Percentiles rank a stretch among this genome's conserved stretches.
phyloP scores from a whole-genome alignment of 2,797 vertebrate genomes.

The Gymnothorax javanicus region DNA sequence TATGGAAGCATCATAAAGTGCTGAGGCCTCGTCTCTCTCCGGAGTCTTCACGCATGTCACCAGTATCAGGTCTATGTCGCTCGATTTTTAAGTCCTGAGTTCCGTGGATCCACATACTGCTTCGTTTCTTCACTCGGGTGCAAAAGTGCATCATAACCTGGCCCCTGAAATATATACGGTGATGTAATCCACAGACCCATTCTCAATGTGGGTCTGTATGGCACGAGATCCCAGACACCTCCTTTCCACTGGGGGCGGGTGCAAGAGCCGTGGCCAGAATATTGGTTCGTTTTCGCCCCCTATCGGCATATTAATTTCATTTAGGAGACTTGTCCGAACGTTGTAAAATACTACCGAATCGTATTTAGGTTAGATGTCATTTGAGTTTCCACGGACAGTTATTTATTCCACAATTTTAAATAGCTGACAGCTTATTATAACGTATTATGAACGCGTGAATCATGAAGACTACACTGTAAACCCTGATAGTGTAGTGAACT shows the following conservation, averaged over 20 bases:
- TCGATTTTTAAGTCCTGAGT: constrained; percentile 47
- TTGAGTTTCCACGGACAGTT: too few species aligned
- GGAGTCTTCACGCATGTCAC: constrained; percentile 29
- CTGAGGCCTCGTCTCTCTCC: constrained; percentile 18
- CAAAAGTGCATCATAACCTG: constrained; percentile 49
- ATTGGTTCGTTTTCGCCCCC: constrained; percentile 60
- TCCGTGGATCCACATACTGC: constrained; percentile 59
- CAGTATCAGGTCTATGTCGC: constrained; percentile 40
- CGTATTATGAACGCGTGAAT: too few species aligned
- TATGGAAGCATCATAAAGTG: constrained; percentile 49
- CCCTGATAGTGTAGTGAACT: too few species aligned
- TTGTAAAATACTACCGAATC: background rate
- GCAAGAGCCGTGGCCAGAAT: constrained; percentile 9
- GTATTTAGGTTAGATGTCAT: background rate
- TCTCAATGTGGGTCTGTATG: constrained; percentile 52
- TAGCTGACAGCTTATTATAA: background rate
- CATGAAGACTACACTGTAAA: too few species aligned
- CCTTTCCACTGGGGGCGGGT: constrained; percentile 48
- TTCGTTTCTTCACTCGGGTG: constrained; percentile 47
- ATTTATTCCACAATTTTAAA: background rate
- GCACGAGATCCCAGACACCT: constrained; percentile 72
- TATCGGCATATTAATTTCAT: constrained; percentile 52
- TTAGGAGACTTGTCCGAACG: background rate
- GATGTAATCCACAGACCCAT: constrained; percentile 69
- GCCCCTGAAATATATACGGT: constrained; percentile 70